Conservation (phyloP, 2,888 invertebrate genomes). For the Agrypnus murinus region DNA sequence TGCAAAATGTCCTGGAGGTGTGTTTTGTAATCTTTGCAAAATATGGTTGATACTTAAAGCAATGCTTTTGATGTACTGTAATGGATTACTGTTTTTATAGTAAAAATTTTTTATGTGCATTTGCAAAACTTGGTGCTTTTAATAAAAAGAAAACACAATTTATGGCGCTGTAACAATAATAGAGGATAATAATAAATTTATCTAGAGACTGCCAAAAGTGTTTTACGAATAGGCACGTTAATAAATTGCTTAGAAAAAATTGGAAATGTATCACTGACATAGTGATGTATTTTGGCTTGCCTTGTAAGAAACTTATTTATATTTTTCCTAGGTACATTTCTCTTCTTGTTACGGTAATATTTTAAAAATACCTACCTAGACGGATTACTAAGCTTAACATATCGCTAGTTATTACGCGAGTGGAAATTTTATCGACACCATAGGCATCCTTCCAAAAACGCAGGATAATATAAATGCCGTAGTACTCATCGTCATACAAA, state of each 20-base stretch:
- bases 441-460: conserved; percentile 20
- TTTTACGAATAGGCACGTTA: too few relatives aligned
- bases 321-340: not conserved
- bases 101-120: too few relatives aligned
- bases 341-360: conserved; percentile 8
- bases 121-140: too few relatives aligned
- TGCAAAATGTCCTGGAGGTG: too few relatives aligned
- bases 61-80: too few relatives aligned
- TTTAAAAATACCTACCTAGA: conserved; percentile 11
- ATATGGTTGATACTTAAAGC: too few relatives aligned
- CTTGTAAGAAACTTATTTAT: conserved; percentile 3
- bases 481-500: conserved; percentile 44
- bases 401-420: conserved; percentile 19
- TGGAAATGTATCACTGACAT: not conserved
- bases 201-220: too few relatives aligned
- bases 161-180: too few relatives aligned
- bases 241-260: not conserved
- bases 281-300: not conserved
- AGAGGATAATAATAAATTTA: too few relatives aligned
- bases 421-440: conserved; percentile 21
- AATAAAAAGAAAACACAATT: too few relatives aligned
- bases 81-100: too few relatives aligned
- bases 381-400: conserved; percentile 12
- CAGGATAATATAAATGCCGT: conserved; percentile 34
- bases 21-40: too few relatives aligned